Evolutionary conservation across 2,888 invertebrate species (phyloP), one percentile per base, ranked within the genome.

Genomic region (Drosophila cyrtoloma): DNA sequence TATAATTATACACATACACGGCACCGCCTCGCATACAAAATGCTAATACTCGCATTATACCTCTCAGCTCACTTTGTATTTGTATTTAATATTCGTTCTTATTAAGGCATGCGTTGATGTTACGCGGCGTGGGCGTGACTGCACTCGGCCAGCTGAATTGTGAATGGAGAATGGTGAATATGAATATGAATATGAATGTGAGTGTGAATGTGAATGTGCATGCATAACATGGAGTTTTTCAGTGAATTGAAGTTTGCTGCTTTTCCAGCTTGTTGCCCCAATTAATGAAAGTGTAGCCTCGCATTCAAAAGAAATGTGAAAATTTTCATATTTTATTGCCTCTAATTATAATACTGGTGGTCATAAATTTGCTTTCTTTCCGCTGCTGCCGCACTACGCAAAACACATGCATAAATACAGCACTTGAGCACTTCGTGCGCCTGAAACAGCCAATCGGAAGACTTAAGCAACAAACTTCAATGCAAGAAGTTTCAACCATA

Each of bases 311-410:
- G 58, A 19, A 64, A 59, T 56, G 57, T 61, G 44, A 12, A 67
- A 64, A 67, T 78, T 77, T 82, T 67, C 60, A 75, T 75, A 74
- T 81, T 85, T 82, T 72, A 85, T 82, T 82, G 77, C 86, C 80
- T 58, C 56, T 82, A 81, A 81, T 81, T 81, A 82, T 76, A 81
- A 74, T 64, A 56, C 68, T 37, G 42, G 32, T 26, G 22, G 59
- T 44, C 37, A 44, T 33, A 71, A 71, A 42, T 42, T 58, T 26
- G 39, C 77, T 64, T 55, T 58, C 35, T 50, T 69, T 61, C 55
- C 55, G 69, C 59, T 78, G 60, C 63, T 35, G 39, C 47, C 78
- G 39, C 59, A 59, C 37, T 33, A 55, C 52, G 63, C 61, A 63
- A 60, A 69, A 53, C 57, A 63, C 28, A 39, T 28, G 35, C 22